Conservation (phyloP, 2,113 vertebrate genomes). For the Calidris pygmaea region DNA sequence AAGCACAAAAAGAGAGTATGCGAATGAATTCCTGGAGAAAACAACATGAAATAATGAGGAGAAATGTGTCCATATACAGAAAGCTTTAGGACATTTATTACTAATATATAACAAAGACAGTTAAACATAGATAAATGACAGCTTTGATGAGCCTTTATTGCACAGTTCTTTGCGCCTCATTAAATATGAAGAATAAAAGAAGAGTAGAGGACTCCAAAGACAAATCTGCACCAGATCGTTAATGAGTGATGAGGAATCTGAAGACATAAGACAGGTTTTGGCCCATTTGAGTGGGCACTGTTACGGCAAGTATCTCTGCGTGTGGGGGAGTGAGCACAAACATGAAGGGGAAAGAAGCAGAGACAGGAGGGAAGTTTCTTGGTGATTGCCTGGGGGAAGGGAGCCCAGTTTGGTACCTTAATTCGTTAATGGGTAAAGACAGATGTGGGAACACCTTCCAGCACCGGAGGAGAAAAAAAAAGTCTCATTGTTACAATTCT, state of each 20-base stretch:
- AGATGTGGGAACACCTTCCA: not conserved
- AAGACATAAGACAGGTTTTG: slow-evolving; percentile 7
- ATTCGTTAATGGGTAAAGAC: not conserved
- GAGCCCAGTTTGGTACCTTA: not conserved
- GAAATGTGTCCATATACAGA: not conserved
- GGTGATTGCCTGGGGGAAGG: not conserved
- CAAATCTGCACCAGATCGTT: not conserved
- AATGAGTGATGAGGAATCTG: not conserved
- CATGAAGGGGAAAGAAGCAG: not conserved
- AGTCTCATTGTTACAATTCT: not conserved
- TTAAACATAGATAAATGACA: slow-evolving; percentile 45
- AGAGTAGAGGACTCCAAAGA: slow-evolving; percentile 35
- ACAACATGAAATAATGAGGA: not conserved
- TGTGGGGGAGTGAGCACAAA: not conserved
- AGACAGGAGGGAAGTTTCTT: not conserved
- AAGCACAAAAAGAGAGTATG: rapidly evolving
- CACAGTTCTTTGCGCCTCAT: slow-evolving; percentile 53
- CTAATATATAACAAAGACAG: slow-evolving; percentile 28
- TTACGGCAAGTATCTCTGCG: not conserved
- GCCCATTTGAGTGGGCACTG: not conserved
- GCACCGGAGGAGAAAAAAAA: not conserved
- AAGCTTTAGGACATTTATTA: slow-evolving; percentile 18
- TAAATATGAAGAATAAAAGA: slow-evolving; percentile 61
- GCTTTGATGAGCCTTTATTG: slow-evolving; percentile 48
- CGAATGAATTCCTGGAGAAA: not conserved